A percentile compares a stretch with the other conserved stretches of the same genome.
Conservation (phyloP, 2,113 vertebrate species). For the Scophthalmus maximus region DNA sequence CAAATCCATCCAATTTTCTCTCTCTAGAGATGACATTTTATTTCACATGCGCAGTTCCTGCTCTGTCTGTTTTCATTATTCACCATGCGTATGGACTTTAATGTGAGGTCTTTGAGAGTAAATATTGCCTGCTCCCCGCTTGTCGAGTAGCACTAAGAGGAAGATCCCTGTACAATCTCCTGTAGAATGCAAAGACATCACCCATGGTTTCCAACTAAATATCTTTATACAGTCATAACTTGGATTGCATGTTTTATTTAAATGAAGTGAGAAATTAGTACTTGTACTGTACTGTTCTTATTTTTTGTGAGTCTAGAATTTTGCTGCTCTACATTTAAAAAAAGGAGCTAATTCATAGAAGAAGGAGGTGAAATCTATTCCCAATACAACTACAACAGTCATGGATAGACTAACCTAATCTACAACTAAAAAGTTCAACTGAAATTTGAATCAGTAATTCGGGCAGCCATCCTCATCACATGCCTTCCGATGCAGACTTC, state of each 20-base stretch:
- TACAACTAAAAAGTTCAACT: constrained; percentile 46
- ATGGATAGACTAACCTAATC: constrained; percentile 33
- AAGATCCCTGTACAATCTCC: background rate
- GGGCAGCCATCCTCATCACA: constrained; percentile 43
- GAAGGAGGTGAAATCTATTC: too few species aligned
- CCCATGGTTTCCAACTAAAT: background rate
- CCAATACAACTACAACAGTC: background rate
- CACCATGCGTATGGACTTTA: constrained; percentile 66
- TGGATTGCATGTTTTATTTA: too few species aligned
- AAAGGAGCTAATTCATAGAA: too few species aligned
- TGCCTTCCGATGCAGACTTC: constrained; percentile 51
- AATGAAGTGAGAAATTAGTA: background rate
- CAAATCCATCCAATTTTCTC: constrained; percentile 72
- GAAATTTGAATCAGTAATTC: constrained; percentile 66
- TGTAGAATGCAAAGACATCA: background rate
- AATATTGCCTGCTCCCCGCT: constrained; percentile 8
- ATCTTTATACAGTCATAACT: background rate
- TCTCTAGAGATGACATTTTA: constrained; percentile 77
- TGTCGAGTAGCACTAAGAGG: background rate
- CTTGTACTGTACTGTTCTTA: background rate
- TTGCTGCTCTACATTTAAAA: too few species aligned
- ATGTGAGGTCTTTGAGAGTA: constrained; percentile 17
- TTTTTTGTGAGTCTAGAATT: too few species aligned
- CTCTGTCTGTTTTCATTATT: constrained; percentile 56
- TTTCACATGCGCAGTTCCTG: constrained; percentile 57